A percentile compares a stretch with the other conserved stretches of the same genome.
phyloP scores from a whole-genome alignment of 2,888 invertebrate species.

The Branchellion lobata region DNA sequence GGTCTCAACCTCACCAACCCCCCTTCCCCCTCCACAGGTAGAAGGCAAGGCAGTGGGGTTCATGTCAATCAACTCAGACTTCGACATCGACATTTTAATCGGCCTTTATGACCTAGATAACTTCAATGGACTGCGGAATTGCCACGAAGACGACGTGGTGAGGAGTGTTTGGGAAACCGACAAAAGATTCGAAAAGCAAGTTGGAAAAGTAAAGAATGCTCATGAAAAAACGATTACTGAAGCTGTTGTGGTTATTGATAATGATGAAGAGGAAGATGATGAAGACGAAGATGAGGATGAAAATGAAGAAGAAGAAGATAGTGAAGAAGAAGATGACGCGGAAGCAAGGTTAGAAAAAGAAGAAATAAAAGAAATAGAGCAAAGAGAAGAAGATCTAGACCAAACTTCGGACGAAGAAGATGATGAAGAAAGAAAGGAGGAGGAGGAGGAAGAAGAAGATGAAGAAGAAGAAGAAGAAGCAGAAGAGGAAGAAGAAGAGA shows the following conservation, averaged over 20 bases:
- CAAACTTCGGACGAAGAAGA: too few species aligned
- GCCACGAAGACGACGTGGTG: conserved; percentile 19
- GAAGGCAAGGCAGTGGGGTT: conserved; percentile 62
- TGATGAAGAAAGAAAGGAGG: conserved; percentile 16
- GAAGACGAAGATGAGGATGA: conserved; percentile 5
- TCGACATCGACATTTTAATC: conserved; percentile 60
- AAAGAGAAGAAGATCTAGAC: conserved; percentile 6
- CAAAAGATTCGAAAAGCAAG: not conserved
- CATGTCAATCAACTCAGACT: conserved; percentile 61
- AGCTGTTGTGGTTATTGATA: not conserved
- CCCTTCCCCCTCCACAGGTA: too few species aligned
- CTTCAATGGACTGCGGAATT: conserved; percentile 51
- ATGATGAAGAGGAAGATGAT: conserved; percentile 1
- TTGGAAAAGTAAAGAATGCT: not conserved
- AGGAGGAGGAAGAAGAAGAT: conserved; percentile 17
- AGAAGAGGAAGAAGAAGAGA: conserved; percentile 6
- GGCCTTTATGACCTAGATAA: conserved; percentile 61
- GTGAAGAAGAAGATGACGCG: not conserved
- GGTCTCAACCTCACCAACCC: too few species aligned
- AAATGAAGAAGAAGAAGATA: conserved; percentile 14
- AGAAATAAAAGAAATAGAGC: not conserved
- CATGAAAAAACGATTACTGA: not conserved
- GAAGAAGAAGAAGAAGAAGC: conserved; percentile 3
- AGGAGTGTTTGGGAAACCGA: not conserved
- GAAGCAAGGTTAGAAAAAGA: not conserved